Base-by-base conservation (phyloP, 2,797 vertebrate genomes). In the Serranus cabrilla region DNA sequence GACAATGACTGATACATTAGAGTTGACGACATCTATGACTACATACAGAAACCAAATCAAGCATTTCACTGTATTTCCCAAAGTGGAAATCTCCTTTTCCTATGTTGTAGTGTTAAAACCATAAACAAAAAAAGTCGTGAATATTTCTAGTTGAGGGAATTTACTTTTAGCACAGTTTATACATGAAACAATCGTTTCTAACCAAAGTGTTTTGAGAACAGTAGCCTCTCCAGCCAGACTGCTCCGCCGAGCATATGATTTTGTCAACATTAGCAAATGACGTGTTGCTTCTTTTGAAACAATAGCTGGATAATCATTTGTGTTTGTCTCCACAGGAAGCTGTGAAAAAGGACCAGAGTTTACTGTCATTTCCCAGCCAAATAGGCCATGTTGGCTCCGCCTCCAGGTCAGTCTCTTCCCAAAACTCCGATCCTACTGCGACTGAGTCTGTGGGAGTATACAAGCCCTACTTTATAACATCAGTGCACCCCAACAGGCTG, bases 341-440 rank as follows among this genome's bases (percentile, higher is more conserved):
- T 81, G 93, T 95, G 86, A 96, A 96, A 90, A 96, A 96, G 82
- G 94, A 96, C 82, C 93, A 94, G 90, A 93, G 92, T 85, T 91
- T 96, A 82, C 91, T 96, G 69, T 94, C 93, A 50, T 95, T 96
- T 90, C 92, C 94, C 59, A 93, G 93, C 92, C 95, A 95, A 90
- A 90, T 96, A 84, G 91, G 91, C 76, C 96, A 96, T 58, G 90
- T 96, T 77, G 92, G 94, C 87, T 60, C 93, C 64, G 94, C 95
- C 78, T 95, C 94, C 69, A 95, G 96, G 96, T 96, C 71, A 87
- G 93, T 87, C 71, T 85, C 60, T 87, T 80, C 74, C 72, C 71
- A 66, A 89, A 88, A 76, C 57, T 71, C 65, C 25, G 56, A 60
- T 87, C 34, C 47, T 58, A 51, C 65, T 58, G 50, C 52, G 21